Conservation (phyloP, 2,888 invertebrate species). For the Leuctra nigra region DNA sequence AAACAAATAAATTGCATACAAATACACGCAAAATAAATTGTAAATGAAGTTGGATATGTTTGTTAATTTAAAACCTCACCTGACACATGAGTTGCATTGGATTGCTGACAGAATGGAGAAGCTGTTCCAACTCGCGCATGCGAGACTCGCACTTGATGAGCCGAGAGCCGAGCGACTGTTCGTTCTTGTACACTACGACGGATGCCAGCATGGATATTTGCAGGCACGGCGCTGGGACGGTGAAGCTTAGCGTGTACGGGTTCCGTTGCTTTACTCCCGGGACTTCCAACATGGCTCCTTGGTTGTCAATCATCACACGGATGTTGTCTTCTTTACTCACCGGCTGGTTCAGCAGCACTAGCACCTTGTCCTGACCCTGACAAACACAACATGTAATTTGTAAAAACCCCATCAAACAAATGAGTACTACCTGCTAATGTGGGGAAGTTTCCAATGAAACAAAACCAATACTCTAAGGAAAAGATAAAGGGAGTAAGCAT, state of each 20-base stretch:
- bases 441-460: too few relatives aligned
- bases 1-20: too few relatives aligned
- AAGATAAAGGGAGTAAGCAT: too few relatives aligned
- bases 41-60: too few relatives aligned
- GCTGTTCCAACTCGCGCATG: slow-evolving; percentile 72
- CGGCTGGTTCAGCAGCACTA: slow-evolving; percentile 72
- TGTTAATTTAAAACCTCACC: slow-evolving; percentile 44
- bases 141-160: slow-evolving; percentile 85
- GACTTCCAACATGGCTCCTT: slow-evolving; percentile 70
- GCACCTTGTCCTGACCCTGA: slow-evolving; percentile 76
- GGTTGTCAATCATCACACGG: slow-evolving; percentile 71
- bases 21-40: too few relatives aligned
- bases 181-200: slow-evolving; percentile 74
- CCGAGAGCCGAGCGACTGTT: slow-evolving; percentile 68
- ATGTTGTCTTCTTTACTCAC: slow-evolving; percentile 68
- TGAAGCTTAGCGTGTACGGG: slow-evolving; percentile 75
- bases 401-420: too few relatives aligned
- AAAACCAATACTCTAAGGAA: too few relatives aligned
- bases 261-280: slow-evolving; percentile 70
- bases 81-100: slow-evolving; percentile 87
- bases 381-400: too few relatives aligned
- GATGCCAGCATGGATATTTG: slow-evolving; percentile 78
- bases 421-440: too few relatives aligned
- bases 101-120: slow-evolving; percentile 68
- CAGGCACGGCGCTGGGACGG: slow-evolving; percentile 46